Evolutionary conservation across 1,140 invertebrate species (phyloP).

Genomic region (Drosophila persimilis): DNA sequence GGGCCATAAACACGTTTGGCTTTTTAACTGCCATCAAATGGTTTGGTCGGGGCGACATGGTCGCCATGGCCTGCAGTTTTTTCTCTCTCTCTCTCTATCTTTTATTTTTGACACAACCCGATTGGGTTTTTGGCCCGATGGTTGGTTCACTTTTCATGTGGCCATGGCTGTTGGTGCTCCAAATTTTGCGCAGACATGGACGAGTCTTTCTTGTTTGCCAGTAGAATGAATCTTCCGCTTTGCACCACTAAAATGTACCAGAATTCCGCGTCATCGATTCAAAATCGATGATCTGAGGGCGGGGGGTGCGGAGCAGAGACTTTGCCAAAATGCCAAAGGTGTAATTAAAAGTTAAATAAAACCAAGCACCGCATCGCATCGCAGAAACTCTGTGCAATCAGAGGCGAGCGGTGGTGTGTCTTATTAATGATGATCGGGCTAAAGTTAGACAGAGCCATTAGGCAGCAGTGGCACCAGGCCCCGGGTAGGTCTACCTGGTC

Average conservation of each 20-base stretch:
- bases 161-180: conserved; percentile 72
- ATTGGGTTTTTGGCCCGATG: conserved; percentile 51
- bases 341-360: conserved; percentile 73
- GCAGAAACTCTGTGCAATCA: conserved; percentile 31
- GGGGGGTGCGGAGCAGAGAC: neutral
- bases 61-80: conserved; percentile 75
- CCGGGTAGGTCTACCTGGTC: too few relatives aligned
- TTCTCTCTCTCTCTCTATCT: conserved; percentile 2
- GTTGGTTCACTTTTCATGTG: conserved; percentile 40
- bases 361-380: conserved; percentile 11
- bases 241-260: conserved; percentile 18
- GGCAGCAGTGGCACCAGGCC: conserved; percentile 24
- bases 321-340: conserved; percentile 76
- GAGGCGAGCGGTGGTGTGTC: conserved; percentile 28
- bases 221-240: conserved; percentile 43
- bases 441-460: conserved; percentile 63
- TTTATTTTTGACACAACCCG: conserved; percentile 54
- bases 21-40: conserved; percentile 55
- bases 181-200: conserved; percentile 61
- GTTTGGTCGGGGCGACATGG: conserved; percentile 56
- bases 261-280: conserved; percentile 21
- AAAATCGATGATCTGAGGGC: conserved; percentile 1
- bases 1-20: conserved; percentile 75
- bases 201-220: conserved; percentile 71
- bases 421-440: conserved; percentile 72